Base-by-base conservation (phyloP, 2,888 invertebrate genomes). In the Holacanthella duospinosa region DNA sequence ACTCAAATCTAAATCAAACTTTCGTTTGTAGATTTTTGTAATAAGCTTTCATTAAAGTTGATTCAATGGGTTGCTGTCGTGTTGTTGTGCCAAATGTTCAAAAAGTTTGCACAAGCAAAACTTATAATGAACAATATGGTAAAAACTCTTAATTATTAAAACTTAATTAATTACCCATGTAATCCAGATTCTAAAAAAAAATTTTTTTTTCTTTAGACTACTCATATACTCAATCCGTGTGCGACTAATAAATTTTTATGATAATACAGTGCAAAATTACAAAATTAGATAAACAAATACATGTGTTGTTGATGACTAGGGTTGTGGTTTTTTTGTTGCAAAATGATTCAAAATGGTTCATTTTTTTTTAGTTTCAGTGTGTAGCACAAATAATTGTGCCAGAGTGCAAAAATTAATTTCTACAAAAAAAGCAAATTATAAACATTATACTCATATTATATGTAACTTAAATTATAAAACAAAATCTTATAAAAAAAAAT, bases 391-490 rank as follows among this genome's bases (percentile, higher is more conserved):
- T 48, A 55, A 12, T 28, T 12, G 55, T 55, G 55, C 55, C n/a
- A 55, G n/a, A 55, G 55, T 55, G 55, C 55, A 55, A 29, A 16
- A 9, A n/a, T n/a, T n/a, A n/a, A n/a, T n/a, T n/a, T n/a, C n/a
- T n/a, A n/a, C n/a, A n/a, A n/a, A n/a, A n/a, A n/a, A n/a, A n/a
- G n/a, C n/a, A n/a, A n/a, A n/a, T n/a, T n/a, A n/a, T n/a, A n/a
- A n/a, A n/a, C n/a, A n/a, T n/a, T n/a, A n/a, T n/a, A n/a, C n/a
- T n/a, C n/a, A n/a, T n/a, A n/a, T n/a, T n/a, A 9, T n/a, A 53
- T 25, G 6, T n/a, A 24, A 26, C 21, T 9, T n/a, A 24, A 24
- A 24, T 6, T 53, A 6, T n/a, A n/a, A n/a, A n/a, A 24, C 6
- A n/a, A 24, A 26, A n/a, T 9, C 21, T 53, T 53, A 26, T 12